These are phyloP conservation scores for Phyllotis vaccarum DNA, from an alignment of 2,797 vertebrate species.

Conservation along the genomic window DNA sequence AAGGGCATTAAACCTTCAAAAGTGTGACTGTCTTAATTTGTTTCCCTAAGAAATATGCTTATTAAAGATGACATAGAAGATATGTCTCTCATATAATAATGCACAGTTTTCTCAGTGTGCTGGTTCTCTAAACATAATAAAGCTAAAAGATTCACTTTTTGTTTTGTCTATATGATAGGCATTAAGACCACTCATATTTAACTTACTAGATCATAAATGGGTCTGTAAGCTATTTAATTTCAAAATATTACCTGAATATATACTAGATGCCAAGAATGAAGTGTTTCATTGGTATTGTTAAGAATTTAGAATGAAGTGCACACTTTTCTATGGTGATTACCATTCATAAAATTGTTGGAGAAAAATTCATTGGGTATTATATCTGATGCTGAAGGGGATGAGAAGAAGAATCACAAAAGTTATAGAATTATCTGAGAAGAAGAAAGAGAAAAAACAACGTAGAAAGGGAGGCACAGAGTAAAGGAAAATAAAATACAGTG, in stretches of 20 bases:
- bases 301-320: background rate
- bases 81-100: background rate
- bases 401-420: background rate
- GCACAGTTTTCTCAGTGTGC: background rate
- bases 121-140: background rate
- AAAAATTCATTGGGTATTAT: background rate
- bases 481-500: too few species aligned
- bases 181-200: background rate
- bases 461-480: background rate
- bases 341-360: background rate
- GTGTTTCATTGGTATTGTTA: background rate
- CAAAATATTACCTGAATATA: background rate
- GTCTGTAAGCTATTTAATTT: background rate
- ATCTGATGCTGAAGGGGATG: background rate
- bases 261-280: background rate
- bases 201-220: background rate
- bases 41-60: background rate
- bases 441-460: background rate
- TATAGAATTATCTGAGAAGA: background rate
- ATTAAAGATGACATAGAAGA: background rate
- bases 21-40: background rate
- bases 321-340: background rate
- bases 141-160: background rate
- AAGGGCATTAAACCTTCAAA: background rate
- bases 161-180: background rate